Conservation (phyloP, 2,797 vertebrate genomes). For the Catharus ustulatus region DNA sequence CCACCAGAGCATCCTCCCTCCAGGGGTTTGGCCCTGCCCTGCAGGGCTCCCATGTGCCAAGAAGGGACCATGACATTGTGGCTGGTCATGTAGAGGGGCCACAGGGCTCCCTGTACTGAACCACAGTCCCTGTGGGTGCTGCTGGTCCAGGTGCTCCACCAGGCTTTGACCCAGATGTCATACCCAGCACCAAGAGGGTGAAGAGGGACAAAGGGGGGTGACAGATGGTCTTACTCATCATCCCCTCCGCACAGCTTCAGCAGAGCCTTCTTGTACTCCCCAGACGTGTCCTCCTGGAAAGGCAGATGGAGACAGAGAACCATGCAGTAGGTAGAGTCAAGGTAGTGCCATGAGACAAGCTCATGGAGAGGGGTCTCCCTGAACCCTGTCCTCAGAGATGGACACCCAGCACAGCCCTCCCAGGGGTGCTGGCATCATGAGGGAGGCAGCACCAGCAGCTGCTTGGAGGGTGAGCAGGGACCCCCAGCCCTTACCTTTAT, state of each 20-base stretch:
- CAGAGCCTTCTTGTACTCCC: conserved; percentile 94
- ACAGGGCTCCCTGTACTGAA: rapidly evolving
- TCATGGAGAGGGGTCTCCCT: background rate
- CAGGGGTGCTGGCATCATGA: rapidly evolving
- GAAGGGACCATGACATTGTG: background rate
- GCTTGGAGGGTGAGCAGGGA: rapidly evolving
- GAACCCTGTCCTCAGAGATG: background rate
- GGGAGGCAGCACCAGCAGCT: background rate
- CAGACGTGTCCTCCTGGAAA: conserved; percentile 93
- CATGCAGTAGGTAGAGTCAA: background rate
- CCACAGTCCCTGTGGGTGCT: background rate
- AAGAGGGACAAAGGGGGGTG: background rate
- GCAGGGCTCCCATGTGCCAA: background rate
- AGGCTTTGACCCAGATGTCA: background rate
- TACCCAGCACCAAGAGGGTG: background rate
- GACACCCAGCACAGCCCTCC: background rate
- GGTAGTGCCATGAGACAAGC: background rate
- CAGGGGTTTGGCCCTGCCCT: background rate
- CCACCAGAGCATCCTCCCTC: background rate
- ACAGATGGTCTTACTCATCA: conserved; percentile 86
- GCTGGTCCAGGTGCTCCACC: background rate
- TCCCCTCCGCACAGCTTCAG: conserved; percentile 94
- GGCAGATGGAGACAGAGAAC: background rate
- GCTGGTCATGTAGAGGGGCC: background rate
- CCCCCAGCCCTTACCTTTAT: conserved; percentile 81